Conservation (phyloP, 2,888 invertebrate genomes). For the Nephrotoma appendiculata region DNA sequence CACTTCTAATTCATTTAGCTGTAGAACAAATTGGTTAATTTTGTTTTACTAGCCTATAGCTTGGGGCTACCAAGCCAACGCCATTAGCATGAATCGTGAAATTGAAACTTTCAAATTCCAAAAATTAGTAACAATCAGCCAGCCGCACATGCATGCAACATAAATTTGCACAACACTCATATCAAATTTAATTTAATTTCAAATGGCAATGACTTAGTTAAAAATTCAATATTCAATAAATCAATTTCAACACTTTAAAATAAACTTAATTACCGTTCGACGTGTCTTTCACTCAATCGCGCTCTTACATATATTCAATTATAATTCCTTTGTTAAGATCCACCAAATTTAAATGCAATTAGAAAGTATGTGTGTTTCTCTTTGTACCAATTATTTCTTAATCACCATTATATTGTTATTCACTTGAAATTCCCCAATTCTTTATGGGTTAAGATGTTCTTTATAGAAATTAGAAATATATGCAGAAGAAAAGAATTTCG, state of each 20-base stretch:
- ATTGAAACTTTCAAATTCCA: not conserved
- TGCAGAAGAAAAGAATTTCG: not conserved
- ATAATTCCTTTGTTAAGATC: not conserved
- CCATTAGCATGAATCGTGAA: not conserved
- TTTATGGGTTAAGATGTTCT: not conserved
- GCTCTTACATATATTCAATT: not conserved
- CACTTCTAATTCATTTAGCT: no score
- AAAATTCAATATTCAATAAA: not conserved
- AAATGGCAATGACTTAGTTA: not conserved
- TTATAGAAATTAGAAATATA: not conserved
- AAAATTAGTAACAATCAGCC: not conserved
- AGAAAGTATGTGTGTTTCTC: not conserved
- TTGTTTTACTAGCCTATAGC: not conserved
- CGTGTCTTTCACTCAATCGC: not conserved
- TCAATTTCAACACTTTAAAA: not conserved
- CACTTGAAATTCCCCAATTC: not conserved
- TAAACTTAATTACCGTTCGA: not conserved
- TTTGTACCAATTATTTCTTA: not conserved
- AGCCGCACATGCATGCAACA: not conserved
- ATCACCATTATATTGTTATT: not conserved
- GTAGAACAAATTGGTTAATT: no score
- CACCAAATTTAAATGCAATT: not conserved
- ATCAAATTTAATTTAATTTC: not conserved
- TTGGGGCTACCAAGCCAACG: not conserved
- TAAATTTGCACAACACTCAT: not conserved